Evolutionary conservation across 2,113 vertebrate species (phyloP).

Genomic region (Empidonax alnorum): DNA sequence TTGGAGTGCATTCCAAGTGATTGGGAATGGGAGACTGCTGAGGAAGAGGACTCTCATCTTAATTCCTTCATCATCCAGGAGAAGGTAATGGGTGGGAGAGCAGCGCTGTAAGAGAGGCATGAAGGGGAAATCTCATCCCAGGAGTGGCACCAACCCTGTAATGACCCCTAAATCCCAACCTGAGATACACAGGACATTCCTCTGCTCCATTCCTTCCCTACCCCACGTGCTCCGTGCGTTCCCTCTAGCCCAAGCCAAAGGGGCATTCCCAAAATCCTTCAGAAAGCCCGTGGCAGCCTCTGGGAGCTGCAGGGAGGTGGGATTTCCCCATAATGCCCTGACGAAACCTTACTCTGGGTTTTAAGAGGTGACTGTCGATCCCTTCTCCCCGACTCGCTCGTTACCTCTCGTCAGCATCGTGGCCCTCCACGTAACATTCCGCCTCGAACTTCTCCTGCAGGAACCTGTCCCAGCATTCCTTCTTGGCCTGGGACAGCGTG

Average conservation of each 20-base stretch:
- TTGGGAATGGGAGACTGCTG: background rate
- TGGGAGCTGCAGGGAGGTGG: rapidly evolving
- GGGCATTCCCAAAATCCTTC: background rate
- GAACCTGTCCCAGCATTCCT: constrained; percentile 97
- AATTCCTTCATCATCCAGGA: background rate
- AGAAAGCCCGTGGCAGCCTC: background rate
- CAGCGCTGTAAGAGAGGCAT: background rate
- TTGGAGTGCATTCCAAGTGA: background rate
- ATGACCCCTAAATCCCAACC: background rate
- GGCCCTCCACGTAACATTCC: constrained; percentile 84
- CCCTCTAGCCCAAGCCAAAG: rapidly evolving
- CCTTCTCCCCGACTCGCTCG: rapidly evolving
- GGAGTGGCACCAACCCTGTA: background rate
- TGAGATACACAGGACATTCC: background rate
- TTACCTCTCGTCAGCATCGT: constrained; percentile 90
- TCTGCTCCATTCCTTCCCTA: background rate
- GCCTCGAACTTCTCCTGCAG: constrained; percentile 90
- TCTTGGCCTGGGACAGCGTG: constrained; percentile 92
- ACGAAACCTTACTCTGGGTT: background rate
- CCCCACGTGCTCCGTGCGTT: rapidly evolving
- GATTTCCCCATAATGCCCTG: background rate
- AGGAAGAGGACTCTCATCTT: background rate
- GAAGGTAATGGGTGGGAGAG: background rate
- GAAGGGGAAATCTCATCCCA: background rate
- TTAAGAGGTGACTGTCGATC: background rate